phyloP scores from a whole-genome alignment of 2,888 invertebrate species.

The Conops quadrifasciatus region DNA sequence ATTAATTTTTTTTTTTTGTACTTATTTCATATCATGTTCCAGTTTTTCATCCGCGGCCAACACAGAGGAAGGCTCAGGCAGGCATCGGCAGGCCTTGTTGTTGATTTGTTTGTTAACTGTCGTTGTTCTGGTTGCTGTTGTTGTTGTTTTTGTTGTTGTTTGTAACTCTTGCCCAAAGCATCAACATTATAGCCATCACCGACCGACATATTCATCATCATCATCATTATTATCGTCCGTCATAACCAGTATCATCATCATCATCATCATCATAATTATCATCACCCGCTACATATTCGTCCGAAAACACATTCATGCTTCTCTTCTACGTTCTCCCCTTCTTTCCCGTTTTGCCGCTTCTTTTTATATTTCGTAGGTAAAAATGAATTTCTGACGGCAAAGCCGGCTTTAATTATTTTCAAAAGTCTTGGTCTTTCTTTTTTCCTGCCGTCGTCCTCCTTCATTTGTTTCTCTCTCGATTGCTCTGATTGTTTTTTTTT shows the following conservation, averaged over 20 bases:
- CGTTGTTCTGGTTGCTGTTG: too few relatives aligned
- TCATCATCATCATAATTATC: too few relatives aligned
- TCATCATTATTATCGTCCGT: too few relatives aligned
- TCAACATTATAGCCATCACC: conserved; percentile 12
- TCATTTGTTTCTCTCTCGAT: background rate
- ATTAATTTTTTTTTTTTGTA: background rate
- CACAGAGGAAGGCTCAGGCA: too few relatives aligned
- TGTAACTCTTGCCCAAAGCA: background rate
- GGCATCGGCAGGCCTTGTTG: too few relatives aligned
- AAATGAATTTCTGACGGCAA: too few relatives aligned
- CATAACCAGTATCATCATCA: too few relatives aligned
- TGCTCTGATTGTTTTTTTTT: conserved; percentile 1
- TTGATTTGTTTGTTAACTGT: background rate
- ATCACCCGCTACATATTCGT: too few relatives aligned
- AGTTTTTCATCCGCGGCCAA: background rate
- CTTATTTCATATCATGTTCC: background rate
- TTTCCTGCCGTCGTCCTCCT: background rate
- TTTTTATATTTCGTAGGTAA: too few relatives aligned
- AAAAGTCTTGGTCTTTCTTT: background rate
- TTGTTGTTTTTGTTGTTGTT: conserved; percentile 7
- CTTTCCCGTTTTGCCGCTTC: too few relatives aligned
- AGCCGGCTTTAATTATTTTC: conserved; percentile 7
- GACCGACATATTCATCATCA: background rate
- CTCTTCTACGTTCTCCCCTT: too few relatives aligned
- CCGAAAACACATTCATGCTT: too few relatives aligned